Percentiles rank a stretch among this genome's conserved stretches.
These are phyloP conservation scores for Sorex araneus DNA, from an alignment of 2,113 vertebrate species.

Conservation along the genomic window DNA sequence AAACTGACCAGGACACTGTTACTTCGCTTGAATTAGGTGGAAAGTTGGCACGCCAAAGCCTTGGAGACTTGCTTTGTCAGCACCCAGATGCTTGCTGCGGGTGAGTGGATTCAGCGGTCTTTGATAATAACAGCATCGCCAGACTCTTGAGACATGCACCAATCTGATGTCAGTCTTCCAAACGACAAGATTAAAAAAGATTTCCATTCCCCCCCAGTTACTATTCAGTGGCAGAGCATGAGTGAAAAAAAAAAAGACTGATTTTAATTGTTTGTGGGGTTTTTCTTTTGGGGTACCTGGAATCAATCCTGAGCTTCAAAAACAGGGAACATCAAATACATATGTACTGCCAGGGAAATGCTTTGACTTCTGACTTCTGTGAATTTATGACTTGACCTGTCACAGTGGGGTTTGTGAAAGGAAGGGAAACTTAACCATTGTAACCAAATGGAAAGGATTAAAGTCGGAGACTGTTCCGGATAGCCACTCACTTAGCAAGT, in stretches of 20 bases:
- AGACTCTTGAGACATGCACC: constrained; percentile 35
- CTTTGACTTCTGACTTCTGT: background rate
- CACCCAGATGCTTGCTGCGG: constrained; percentile 93
- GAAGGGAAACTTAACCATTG: constrained; percentile 40
- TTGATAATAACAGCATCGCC: no score
- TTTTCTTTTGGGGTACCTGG: no score
- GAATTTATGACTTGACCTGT: background rate
- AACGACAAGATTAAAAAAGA: no score
- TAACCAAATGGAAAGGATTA: constrained; percentile 4
- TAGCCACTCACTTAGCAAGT: constrained; percentile 9
- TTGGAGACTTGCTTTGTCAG: constrained; percentile 93
- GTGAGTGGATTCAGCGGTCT: constrained; percentile 80
- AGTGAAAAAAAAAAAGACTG: no score
- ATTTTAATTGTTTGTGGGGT: no score
- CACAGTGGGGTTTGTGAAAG: background rate
- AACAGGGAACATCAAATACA: no score
- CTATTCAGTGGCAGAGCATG: no score
- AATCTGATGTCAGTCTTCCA: constrained; percentile 42
- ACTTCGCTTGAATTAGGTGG: constrained; percentile 89
- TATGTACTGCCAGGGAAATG: no score
- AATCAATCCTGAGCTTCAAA: no score
- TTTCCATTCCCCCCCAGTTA: no score
- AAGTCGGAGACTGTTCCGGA: background rate
- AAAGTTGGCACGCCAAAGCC: constrained; percentile 92
- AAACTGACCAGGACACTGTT: constrained; percentile 8